phyloP scores from a whole-genome alignment of 1,140 invertebrate species.

The Rhysida immarginata region DNA sequence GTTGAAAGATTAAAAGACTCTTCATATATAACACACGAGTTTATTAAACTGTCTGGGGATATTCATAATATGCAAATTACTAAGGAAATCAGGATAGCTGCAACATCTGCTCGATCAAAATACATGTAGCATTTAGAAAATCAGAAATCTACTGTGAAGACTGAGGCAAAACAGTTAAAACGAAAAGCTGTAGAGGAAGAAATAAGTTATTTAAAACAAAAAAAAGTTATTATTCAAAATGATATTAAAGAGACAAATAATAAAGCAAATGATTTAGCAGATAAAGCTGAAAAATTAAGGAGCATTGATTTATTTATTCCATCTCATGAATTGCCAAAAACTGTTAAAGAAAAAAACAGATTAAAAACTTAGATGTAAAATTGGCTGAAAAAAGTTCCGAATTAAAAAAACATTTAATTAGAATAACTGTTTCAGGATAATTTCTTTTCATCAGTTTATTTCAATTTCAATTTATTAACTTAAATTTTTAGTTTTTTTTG shows the following conservation, averaged over 20 bases:
- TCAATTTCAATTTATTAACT: too few relatives aligned
- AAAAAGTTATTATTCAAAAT: neutral
- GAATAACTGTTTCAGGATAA: too few relatives aligned
- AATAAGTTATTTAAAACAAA: neutral
- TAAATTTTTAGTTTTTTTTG: too few relatives aligned
- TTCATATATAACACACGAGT: neutral
- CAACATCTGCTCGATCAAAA: neutral
- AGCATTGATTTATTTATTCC: neutral
- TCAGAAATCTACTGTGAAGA: neutral
- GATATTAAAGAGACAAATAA: neutral
- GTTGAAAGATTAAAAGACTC: neutral
- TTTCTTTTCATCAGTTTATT: too few relatives aligned
- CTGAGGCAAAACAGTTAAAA: too few relatives aligned
- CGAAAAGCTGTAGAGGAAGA: neutral
- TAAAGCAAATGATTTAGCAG: neutral
- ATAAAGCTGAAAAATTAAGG: neutral
- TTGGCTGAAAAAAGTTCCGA: too few relatives aligned
- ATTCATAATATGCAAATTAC: neutral
- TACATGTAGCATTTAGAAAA: neutral
- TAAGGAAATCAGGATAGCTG: neutral
- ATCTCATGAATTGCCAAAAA: neutral
- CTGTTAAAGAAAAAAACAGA: neutral
- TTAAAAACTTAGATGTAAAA: neutral
- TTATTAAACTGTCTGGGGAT: neutral
- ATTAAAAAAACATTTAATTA: too few relatives aligned